Percentiles rank a stretch among this genome's conserved stretches.
Conservation (phyloP, 2,888 invertebrate genomes). For the Stenodema calcarata region DNA sequence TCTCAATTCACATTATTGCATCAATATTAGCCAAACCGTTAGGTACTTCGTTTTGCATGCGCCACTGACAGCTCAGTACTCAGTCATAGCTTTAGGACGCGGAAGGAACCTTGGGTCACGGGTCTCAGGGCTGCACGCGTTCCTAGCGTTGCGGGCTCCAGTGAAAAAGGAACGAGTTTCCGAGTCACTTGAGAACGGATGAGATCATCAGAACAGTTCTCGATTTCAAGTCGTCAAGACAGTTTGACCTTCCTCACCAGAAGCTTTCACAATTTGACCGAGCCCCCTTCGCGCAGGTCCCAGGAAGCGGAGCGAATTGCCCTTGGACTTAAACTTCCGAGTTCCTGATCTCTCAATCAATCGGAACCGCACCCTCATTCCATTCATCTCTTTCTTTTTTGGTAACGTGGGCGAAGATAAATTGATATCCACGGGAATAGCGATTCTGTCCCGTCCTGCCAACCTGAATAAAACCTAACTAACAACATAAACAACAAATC, state of each 20-base stretch:
- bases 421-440: too few species aligned
- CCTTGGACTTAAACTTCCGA: background rate
- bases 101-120: background rate
- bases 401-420: too few species aligned
- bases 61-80: too few species aligned
- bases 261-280: background rate
- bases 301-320: background rate
- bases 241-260: background rate
- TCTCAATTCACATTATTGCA: too few species aligned
- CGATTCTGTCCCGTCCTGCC: too few species aligned
- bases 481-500: too few species aligned
- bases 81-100: background rate
- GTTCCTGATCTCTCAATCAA: background rate
- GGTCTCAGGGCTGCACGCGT: background rate
- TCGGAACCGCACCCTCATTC: background rate
- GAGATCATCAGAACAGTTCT: slow-evolving; percentile 24
- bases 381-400: background rate
- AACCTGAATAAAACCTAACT: too few species aligned
- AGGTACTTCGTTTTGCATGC: too few species aligned
- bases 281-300: background rate
- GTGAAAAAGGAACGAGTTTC: background rate
- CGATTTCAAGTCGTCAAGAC: background rate
- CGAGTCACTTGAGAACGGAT: background rate
- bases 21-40: too few species aligned
- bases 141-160: background rate